Evolutionary conservation across 1,140 invertebrate genomes (phyloP), one percentile per base, ranked within the genome.

Genomic region (Trachelipus rathkii): DNA sequence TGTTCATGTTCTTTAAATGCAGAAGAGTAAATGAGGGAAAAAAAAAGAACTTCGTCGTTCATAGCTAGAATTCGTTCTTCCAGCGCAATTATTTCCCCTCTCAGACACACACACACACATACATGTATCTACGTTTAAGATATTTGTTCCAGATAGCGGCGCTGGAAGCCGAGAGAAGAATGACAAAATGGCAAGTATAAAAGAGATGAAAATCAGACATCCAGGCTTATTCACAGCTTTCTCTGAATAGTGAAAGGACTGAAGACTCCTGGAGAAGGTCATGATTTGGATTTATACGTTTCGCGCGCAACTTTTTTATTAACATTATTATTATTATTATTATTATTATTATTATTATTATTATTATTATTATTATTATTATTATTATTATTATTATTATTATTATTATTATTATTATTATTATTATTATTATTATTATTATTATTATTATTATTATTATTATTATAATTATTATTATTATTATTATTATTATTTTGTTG

Each of bases 151-250:
- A 72, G 73, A 78, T 46, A 50, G 73, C 71, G 77, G 70, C 77
- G 75, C 79, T 78, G 79, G 76, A 80, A 78, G 77, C 79, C 73
- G 79, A 76, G 79, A 76, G 78, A 75, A 70, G 73, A 78, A 81
- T 81, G 80, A 81, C 80, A 81, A 81, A 81, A 78, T 81, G 80
- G 80, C 78, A 81, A 81, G 80, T 81, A 81, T 81, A 81, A 80
- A 81, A 81, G 80, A 73, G 76, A 75, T 74, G 76, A 76, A 78
- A 75, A 76, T 75, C 75, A 77, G 75, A 77, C 75, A 33, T 77
- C 72, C 70, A 53, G 76, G 78, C 78, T 79, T 79, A 81, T 74
- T 81, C 73, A 75, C 76, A 67, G 68, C 71, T 72, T 44, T 50
- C 60, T 53, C 69, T 73, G 68, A 53, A 44, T 46, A 24, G 46